phyloP scores from a whole-genome alignment of 1,140 invertebrate species.

The Trichonephila clavipes region DNA sequence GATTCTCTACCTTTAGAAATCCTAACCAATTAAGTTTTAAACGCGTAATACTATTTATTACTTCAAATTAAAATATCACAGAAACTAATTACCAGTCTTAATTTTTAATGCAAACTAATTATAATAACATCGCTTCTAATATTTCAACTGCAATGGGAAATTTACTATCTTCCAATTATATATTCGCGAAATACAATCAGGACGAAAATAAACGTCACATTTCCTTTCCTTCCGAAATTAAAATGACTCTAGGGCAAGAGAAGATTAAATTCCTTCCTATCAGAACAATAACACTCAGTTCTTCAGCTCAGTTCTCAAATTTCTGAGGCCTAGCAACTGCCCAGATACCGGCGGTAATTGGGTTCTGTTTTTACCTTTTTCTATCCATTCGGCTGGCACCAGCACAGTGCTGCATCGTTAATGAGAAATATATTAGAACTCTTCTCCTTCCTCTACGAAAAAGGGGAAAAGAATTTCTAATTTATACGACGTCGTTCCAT shows the following conservation, averaged over 20 bases:
- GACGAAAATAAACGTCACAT: neutral
- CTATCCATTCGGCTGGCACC: neutral
- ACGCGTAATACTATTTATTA: too few species aligned
- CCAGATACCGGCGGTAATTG: conserved; percentile 31
- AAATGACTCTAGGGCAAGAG: neutral
- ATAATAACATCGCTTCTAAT: neutral
- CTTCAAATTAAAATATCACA: too few species aligned
- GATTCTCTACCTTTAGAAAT: too few species aligned
- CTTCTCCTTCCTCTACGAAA: neutral
- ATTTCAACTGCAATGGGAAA: neutral
- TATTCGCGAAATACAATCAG: neutral
- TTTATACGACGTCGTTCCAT: conserved; percentile 58
- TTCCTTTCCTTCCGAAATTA: neutral
- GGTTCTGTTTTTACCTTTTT: conserved; percentile 39
- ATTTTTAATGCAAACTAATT: neutral
- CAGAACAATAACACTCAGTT: neutral
- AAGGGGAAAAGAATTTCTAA: conserved; percentile 60
- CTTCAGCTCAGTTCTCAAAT: neutral
- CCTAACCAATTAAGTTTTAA: too few species aligned
- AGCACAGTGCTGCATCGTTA: conserved; percentile 32
- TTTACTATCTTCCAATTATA: neutral
- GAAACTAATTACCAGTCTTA: too few species aligned
- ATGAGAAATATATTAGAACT: conserved; percentile 74
- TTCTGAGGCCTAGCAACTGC: conserved; percentile 20
- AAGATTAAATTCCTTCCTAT: conserved; percentile 7